Base-by-base conservation (phyloP, 2,888 invertebrate species). In the Monochamus alternatus region DNA sequence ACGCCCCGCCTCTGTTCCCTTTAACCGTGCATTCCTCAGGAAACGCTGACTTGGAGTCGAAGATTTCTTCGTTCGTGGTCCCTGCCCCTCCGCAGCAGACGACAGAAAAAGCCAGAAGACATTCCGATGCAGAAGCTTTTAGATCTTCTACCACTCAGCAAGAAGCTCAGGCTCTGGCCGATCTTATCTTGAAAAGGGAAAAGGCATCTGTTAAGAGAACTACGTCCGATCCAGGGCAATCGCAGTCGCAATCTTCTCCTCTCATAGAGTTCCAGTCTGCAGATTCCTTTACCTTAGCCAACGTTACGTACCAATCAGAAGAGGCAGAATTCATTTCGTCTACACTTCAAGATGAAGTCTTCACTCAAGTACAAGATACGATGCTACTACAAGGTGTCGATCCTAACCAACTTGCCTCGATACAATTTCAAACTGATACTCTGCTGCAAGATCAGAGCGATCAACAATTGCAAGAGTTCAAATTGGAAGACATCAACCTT, bases 121-220 rank as follows among this genome's bases (percentile, higher is more conserved):
- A 76, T 89, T 92, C 78, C 89, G 92, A 83, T 90, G 92, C 87
- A 91, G 92, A 81, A 10, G 67, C 78, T 22, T 79, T 79, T 63
- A 89, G 91, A 73, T 89, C 90, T 55, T 89, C 89, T 14, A 89
- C 90, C 22, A 82, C 89, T 87, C 89, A 91, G 88, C 92, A 93
- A 74, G 94, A 95, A 87, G 95, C 95, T 80, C 95, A 95, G 77
- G 94, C 95, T 4, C 90, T 95, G 60, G 95, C 95, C 78, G 95
- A 95, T 87, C 90, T 95, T 84, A 91, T 92, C 73, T 90, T 95
- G 66, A 96, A 95, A 89, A 92, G 93, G 78, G 93, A 93, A 62
- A 93, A 91, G 88, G 90, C 91, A 87, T 92, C 93, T 55, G 95
- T 96, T 22, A 95, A 95, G 89, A 91, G 95, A 82, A 92, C 94